Conservation (phyloP, 1,140 invertebrate species). For the Ips typographus region DNA sequence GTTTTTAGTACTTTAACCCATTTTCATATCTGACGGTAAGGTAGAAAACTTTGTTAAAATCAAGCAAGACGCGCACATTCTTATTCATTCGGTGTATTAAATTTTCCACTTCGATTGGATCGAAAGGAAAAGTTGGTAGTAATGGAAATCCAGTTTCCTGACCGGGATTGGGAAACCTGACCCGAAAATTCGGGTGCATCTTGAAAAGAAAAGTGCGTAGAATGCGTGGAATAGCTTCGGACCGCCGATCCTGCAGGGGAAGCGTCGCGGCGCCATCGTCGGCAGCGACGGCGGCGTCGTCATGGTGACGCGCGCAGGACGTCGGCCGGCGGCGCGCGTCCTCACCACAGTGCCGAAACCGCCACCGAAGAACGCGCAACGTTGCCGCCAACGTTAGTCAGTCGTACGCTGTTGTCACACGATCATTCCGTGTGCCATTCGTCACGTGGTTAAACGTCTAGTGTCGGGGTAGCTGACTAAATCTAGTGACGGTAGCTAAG, state of each 20-base stretch:
- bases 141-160: no score
- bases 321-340: conserved; percentile 32
- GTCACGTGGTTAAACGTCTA: conserved; percentile 28
- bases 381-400: conserved; percentile 22
- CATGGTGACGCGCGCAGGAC: conserved; percentile 38
- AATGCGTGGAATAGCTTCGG: background rate
- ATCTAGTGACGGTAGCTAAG: conserved; percentile 1
- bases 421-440: conserved; percentile 20
- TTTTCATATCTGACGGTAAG: no score
- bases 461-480: conserved; percentile 10
- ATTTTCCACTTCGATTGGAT: no score
- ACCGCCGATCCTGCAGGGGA: conserved; percentile 17
- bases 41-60: no score
- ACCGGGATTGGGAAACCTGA: no score
- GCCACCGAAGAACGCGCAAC: conserved; percentile 31
- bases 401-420: conserved; percentile 9
- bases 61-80: no score
- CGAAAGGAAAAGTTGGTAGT: no score
- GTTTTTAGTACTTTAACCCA: no score
- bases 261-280: conserved; percentile 29
- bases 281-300: conserved; percentile 26
- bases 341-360: conserved; percentile 32
- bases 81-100: no score
- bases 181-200: background rate
- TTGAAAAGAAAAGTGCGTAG: conserved; percentile 7